Evolutionary conservation across 2,888 invertebrate species (phyloP), one percentile per base, ranked within the genome.

Genomic region (Erebia epiphron): DNA sequence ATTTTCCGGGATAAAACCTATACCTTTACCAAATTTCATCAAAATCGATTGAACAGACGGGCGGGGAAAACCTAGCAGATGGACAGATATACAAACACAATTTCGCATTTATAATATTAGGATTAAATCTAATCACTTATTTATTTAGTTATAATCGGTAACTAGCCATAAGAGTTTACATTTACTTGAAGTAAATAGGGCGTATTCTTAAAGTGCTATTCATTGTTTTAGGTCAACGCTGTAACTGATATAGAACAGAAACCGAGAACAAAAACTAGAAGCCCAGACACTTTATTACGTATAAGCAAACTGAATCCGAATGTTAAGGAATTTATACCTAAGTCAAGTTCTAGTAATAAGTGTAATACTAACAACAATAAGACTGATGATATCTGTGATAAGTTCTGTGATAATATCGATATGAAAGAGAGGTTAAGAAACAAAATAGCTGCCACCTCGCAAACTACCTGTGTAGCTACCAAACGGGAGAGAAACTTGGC

Each of bases 231-330:
- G 66, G 57, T 66, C 21, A 46, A 66, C 10, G 4, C 3, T 35
- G 41, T 21, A 65, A 5, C 7, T 9, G 56, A 66, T 2, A 10
- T 46, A 56, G 41, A 41, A 14, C 16, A 67, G 73, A 10, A 41
- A 14, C 16, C 68, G 73, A 10, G 63, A 5, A 54, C n/a, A 63
- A 8, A n/a, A 16, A 41, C 2, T 1, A n/a, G 4, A 35, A 35
- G 11, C 10, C 14, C 41, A 16, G 41, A 2, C 7, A 18, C 10
- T 35, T 10, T 66, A 13, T 14, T 66, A 21, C 18, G 1, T 49
- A 83, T 82, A 60, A 88, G 83, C 71, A 87, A 83, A 77, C 77
- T 90, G 16, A 86, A 91, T 78, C 90, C 90, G 5, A 66, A 82
- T 46, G 86, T 86, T 1, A 13, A 75, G 4, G 86, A 85, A 72